These are phyloP conservation scores for Eucera pruinosa DNA, from an alignment of 2,888 invertebrate species.

Conservation along the genomic window DNA sequence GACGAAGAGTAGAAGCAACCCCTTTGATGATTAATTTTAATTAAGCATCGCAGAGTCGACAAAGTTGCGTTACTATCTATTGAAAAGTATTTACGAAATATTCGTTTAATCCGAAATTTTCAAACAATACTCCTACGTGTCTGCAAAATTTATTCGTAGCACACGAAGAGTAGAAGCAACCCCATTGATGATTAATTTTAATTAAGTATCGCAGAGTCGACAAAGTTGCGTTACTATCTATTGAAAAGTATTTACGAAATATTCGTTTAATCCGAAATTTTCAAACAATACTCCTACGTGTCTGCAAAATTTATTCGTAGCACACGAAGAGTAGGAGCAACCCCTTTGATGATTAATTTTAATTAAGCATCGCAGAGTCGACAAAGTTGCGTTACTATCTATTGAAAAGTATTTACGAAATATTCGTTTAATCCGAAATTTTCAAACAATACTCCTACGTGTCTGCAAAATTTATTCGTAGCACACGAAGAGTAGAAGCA, in stretches of 20 bases:
- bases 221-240: not conserved
- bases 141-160: too few species aligned
- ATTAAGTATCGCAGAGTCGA: not conserved
- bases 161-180: too few species aligned
- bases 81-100: not conserved
- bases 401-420: not conserved
- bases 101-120: not conserved
- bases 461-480: not conserved
- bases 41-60: not conserved
- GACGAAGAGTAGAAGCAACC: too few species aligned
- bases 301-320: not conserved
- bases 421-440: not conserved
- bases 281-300: not conserved
- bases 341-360: not conserved
- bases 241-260: not conserved
- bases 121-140: too few species aligned
- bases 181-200: not conserved
- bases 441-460: not conserved
- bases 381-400: not conserved
- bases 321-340: too few species aligned
- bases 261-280: not conserved
- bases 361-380: not conserved
- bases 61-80: not conserved
- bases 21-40: not conserved
- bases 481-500: too few species aligned